phyloP scores from a whole-genome alignment of 2,797 vertebrate species.

The Apodemus agrarius region DNA sequence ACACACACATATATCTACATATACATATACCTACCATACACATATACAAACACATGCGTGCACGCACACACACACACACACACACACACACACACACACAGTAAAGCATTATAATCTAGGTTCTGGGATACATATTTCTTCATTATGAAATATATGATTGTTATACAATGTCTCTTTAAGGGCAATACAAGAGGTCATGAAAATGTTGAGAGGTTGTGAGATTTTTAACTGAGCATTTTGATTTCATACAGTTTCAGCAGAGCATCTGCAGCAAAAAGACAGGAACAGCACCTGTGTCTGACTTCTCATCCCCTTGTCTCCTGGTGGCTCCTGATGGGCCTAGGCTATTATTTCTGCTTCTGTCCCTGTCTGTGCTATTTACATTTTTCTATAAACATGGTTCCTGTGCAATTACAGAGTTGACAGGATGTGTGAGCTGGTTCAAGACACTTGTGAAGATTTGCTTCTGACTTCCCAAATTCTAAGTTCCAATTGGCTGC shows the following conservation, averaged over 20 bases:
- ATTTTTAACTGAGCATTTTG: background rate
- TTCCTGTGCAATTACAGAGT: background rate
- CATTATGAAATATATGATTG: background rate
- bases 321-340: background rate
- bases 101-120: background rate
- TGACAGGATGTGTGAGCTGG: background rate
- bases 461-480: background rate
- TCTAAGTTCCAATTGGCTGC: background rate
- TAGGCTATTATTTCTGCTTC: background rate
- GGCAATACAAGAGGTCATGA: background rate
- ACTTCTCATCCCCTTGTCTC: fast-evolving
- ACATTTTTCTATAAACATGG: background rate
- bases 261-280: background rate
- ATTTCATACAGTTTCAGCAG: background rate
- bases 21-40: background rate
- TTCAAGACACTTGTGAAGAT: background rate
- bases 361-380: background rate
- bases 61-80: background rate
- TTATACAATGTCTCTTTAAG: background rate
- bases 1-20: background rate
- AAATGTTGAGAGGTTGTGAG: background rate
- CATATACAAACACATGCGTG: background rate
- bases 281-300: background rate
- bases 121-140: background rate
- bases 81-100: background rate